Evolutionary conservation across 2,113 vertebrate species (phyloP).

Genomic region (Columbina picui): DNA sequence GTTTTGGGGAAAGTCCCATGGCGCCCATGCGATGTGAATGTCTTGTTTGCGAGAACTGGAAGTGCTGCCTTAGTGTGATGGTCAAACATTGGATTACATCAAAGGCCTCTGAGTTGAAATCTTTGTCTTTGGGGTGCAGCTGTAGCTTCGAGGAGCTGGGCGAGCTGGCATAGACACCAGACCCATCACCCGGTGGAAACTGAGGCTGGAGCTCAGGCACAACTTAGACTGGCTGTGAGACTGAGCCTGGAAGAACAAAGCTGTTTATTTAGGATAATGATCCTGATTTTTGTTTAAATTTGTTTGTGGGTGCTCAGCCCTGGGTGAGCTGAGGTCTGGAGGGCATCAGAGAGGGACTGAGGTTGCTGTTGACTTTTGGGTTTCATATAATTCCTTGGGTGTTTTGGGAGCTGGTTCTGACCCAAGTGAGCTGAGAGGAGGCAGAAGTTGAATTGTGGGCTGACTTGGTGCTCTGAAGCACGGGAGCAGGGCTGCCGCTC

Average conservation of each 20-base stretch:
- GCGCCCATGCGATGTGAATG: rapidly evolving
- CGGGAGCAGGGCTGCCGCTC: not conserved
- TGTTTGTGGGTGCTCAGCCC: not conserved
- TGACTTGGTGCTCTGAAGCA: not conserved
- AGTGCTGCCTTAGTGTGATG: not conserved
- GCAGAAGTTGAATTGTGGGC: not conserved
- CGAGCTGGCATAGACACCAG: not conserved
- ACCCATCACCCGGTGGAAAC: not conserved
- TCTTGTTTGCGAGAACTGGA: not conserved
- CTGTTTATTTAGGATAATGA: rapidly evolving
- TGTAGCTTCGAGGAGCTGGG: not conserved
- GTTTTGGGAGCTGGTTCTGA: not conserved
- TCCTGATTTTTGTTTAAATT: not conserved
- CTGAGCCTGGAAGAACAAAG: not conserved
- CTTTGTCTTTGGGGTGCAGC: not conserved
- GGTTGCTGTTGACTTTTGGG: not conserved
- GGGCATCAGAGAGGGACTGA: not conserved
- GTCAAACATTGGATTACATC: not conserved
- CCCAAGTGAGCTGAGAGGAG: not conserved
- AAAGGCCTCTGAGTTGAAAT: not conserved
- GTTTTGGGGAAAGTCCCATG: not conserved
- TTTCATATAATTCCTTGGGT: not conserved
- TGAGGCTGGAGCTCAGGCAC: not conserved
- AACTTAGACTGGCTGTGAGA: not conserved
- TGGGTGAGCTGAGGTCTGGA: not conserved